Base-by-base conservation (phyloP, 1,140 invertebrate genomes). In the Pollicipes pollicipes region DNA sequence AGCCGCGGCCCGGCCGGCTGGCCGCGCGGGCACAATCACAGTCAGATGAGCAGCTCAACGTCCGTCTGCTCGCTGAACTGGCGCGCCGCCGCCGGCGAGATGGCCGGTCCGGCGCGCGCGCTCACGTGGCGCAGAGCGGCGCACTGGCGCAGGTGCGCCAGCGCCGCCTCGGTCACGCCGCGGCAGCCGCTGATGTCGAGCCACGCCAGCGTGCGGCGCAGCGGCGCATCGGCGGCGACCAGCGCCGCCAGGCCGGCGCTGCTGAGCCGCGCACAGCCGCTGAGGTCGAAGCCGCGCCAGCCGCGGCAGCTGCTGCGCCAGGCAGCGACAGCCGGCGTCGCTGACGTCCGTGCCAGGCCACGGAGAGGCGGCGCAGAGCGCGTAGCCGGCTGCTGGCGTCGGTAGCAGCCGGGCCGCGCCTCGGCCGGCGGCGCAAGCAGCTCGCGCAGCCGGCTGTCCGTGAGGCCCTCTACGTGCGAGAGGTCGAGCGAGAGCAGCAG, bases 331-430 rank as follows among this genome's bases (percentile, higher is more conserved):
- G 0, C 92, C 88, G 27, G 91, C 86, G 77, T 97, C 93, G 0
- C 91, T 90, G 63, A 97, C 87, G 74, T 95, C 90, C 3, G 91
- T 93, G 31, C 93, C 93, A n/a, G 45, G 90, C 87, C 3, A 96
- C 79, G 58, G 85, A 84, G 26, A 97, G 80, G 68, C 84, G 85
- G 70, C 85, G 85, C 24, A 96, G 80, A 72, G 89, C 85, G 13
- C 88, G 84, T 3, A 97, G 83, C 0, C 93, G 84, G 0, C 89
- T 90, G 69, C 89, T 86, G 26, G 88, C 89, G 71, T 91, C 90
- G 13, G 90, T 86, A n/a, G 30, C 90, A 80, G 21, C 92, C 92
- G 0, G 90, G 90, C 24, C 91, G 79, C 0, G 91, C 90, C 69
- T 70, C 70, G n/a, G 72, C 63, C 0, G 92, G 91, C 1, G 92